phyloP scores from a whole-genome alignment of 92 coral and sea anemone genomes.

The Parazoanthus swiftii region DNA sequence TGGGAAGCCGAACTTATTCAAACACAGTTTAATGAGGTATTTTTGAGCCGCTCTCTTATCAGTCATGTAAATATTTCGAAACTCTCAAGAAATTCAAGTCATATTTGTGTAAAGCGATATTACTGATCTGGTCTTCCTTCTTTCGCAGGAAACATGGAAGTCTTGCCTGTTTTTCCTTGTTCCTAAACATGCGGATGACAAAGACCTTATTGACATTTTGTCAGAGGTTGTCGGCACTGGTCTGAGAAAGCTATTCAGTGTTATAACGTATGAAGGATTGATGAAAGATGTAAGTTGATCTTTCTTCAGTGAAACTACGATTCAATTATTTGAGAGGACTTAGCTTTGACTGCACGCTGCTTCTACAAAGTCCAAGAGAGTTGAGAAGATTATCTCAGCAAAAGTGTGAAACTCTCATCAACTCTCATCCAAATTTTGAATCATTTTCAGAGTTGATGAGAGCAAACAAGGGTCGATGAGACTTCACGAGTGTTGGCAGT shows the following conservation, averaged over 20 bases:
- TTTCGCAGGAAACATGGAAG: conserved; percentile 83
- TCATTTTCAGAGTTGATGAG: too few relatives aligned
- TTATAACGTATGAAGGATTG: conserved; percentile 82
- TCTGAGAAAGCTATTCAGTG: conserved; percentile 89
- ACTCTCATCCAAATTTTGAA: too few relatives aligned
- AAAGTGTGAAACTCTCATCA: too few relatives aligned
- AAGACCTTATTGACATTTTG: conserved; percentile 75
- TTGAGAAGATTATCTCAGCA: too few relatives aligned
- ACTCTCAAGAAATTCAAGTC: background rate
- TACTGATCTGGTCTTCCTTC: background rate
- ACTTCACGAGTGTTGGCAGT: too few relatives aligned
- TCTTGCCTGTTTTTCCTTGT: conserved; percentile 81
- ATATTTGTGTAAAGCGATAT: too few relatives aligned
- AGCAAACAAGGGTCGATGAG: too few relatives aligned
- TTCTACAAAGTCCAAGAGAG: too few relatives aligned
- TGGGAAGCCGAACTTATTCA: conserved; percentile 93
- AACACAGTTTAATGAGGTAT: conserved; percentile 91
- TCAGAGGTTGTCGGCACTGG: conserved; percentile 90
- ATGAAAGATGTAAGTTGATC: conserved; percentile 81
- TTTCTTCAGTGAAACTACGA: background rate
- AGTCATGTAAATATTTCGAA: background rate
- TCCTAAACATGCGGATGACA: conserved; percentile 81
- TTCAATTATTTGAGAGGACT: too few relatives aligned
- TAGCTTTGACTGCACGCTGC: too few relatives aligned
- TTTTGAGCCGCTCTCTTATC: background rate